phyloP scores from a whole-genome alignment of 2,113 vertebrate species.

The Ornithorhynchus anatinus region DNA sequence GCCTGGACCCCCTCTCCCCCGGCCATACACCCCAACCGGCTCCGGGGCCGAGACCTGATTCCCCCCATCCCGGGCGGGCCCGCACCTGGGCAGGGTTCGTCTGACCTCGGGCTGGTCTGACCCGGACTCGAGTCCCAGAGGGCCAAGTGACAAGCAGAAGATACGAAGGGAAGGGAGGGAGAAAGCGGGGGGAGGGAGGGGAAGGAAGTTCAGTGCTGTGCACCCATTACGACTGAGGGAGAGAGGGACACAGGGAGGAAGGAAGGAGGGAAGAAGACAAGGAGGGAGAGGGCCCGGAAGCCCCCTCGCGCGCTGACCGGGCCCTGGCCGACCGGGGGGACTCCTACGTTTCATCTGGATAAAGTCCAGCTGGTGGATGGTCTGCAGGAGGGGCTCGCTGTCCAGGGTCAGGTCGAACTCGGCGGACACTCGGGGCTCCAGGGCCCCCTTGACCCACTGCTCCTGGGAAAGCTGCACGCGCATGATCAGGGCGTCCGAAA shows the following conservation, averaged over 20 bases:
- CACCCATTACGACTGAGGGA: neutral
- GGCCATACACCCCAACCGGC: neutral
- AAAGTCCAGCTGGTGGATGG: conserved; percentile 95
- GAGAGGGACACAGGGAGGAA: neutral
- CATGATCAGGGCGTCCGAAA: conserved; percentile 95
- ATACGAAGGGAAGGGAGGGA: too few species aligned
- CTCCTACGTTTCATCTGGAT: conserved; percentile 94
- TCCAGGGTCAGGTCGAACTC: conserved; percentile 93
- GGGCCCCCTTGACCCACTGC: conserved; percentile 95
- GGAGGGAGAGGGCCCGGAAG: too few species aligned
- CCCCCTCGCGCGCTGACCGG: neutral
- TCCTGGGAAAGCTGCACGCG: conserved; percentile 93
- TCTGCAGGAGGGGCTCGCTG: conserved; percentile 89
- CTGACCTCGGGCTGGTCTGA: too few species aligned
- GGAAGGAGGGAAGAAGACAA: too few species aligned
- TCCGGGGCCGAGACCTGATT: too few species aligned
- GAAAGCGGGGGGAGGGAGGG: too few species aligned
- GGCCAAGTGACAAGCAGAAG: too few species aligned
- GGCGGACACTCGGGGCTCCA: conserved; percentile 94
- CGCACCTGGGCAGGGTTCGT: too few species aligned
- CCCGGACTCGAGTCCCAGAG: too few species aligned
- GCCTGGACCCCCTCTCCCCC: neutral
- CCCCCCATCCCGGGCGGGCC: too few species aligned
- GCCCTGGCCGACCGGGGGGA: conserved; percentile 53
- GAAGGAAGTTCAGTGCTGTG: neutral